Conservation (phyloP, 2,113 vertebrate species). For the Pan paniscus region DNA sequence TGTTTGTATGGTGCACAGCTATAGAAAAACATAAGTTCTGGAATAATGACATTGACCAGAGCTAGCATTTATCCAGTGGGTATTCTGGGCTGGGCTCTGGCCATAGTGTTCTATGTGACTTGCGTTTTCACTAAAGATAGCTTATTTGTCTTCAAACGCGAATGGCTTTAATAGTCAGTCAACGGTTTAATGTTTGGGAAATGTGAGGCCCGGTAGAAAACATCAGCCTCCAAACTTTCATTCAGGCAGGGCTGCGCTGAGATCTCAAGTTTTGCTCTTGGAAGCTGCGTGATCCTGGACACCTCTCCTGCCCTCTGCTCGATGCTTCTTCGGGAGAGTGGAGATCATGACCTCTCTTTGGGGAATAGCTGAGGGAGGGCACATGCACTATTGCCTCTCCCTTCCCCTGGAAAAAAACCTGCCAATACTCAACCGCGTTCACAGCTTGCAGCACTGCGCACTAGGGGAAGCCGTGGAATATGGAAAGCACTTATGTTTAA, state of each 20-base stretch:
- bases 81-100: rapidly evolving
- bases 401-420: too few species aligned
- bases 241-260: rapidly evolving
- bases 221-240: too few species aligned
- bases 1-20: not conserved
- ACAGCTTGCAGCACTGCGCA: rapidly evolving
- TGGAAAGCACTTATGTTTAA: not conserved
- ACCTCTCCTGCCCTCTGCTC: not conserved
- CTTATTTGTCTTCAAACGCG: not conserved
- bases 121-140: not conserved
- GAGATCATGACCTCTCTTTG: rapidly evolving
- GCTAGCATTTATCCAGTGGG: rapidly evolving
- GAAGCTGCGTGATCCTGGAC: not conserved
- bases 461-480: not conserved
- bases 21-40: not conserved
- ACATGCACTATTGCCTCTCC: rapidly evolving
- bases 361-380: not conserved
- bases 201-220: not conserved
- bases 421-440: rapidly evolving
- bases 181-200: not conserved
- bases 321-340: not conserved
- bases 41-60: rapidly evolving
- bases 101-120: rapidly evolving
- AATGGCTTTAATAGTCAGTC: not conserved
- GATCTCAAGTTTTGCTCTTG: not conserved